Evolutionary conservation across 2,797 vertebrate species (phyloP).

Genomic region (Perodicticus potto): DNA sequence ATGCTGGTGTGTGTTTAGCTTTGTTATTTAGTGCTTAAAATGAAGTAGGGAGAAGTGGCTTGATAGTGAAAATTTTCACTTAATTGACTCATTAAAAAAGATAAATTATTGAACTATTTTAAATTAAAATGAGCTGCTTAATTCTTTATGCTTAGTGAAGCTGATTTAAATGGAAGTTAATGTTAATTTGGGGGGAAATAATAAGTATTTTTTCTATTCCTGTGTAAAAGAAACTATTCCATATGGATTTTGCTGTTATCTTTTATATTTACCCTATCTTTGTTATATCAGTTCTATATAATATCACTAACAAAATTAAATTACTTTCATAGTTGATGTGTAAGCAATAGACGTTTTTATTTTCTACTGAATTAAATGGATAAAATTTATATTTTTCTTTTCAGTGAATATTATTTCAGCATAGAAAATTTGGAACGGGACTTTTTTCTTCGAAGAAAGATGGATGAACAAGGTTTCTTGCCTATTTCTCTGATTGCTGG

Average conservation of each 20-base stretch:
- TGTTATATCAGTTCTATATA: constrained; percentile 1
- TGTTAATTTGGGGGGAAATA: neutral
- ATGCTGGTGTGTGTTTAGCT: neutral
- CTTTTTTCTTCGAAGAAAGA: constrained; percentile 97
- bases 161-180: constrained; percentile 17
- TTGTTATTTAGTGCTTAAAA: constrained; percentile 39
- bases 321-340: constrained; percentile 22
- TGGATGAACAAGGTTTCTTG: constrained; percentile 96
- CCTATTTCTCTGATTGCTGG: constrained; percentile 96
- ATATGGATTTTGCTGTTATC: neutral
- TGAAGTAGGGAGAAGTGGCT: neutral
- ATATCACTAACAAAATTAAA: constrained; percentile 10
- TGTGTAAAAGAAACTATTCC: neutral
- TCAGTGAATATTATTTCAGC: constrained; percentile 99
- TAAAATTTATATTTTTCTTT: constrained; percentile 76
- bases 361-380: neutral
- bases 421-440: constrained; percentile 97
- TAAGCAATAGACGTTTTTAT: neutral
- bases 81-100: constrained; percentile 31
- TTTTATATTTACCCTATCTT: constrained; percentile 41
- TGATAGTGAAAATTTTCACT: constrained; percentile 18
- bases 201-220: constrained; percentile 5
- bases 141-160: constrained; percentile 45
- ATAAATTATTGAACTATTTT: neutral
- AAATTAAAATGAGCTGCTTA: constrained; percentile 54